Percentiles rank a stretch among this genome's conserved stretches.
Evolutionary conservation across 2,797 vertebrate genomes (phyloP).

Genomic region (Pipistrellus kuhlii): DNA sequence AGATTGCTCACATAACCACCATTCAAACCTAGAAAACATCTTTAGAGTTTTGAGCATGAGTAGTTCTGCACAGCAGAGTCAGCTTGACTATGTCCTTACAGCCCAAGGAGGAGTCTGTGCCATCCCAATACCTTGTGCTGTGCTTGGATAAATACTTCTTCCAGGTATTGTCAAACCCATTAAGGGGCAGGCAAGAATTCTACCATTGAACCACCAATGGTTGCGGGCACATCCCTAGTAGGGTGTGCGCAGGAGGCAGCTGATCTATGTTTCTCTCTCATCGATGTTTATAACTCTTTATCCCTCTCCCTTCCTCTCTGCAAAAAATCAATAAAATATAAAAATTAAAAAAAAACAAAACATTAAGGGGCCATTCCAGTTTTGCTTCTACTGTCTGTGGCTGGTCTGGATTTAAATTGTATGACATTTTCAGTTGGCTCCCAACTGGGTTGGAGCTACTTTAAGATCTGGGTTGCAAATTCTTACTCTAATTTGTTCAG

Average conservation of each 20-base stretch:
- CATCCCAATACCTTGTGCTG: neutral
- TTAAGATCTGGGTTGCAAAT: neutral
- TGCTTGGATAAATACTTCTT: neutral
- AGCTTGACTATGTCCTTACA: neutral
- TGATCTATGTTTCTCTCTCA: too few relatives aligned
- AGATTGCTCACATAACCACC: neutral
- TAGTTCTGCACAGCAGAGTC: neutral
- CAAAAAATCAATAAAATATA: too few relatives aligned
- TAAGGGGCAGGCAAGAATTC: neutral
- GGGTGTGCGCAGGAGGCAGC: too few relatives aligned
- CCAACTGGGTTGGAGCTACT: neutral
- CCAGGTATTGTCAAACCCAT: neutral
- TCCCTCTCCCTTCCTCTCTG: too few relatives aligned
- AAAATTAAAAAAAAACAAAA: neutral
- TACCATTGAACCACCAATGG: too few relatives aligned
- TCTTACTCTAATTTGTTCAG: neutral
- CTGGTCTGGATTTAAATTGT: neutral
- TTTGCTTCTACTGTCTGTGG: neutral
- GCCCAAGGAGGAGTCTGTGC: neutral
- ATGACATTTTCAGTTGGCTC: neutral
- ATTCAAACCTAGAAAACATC: neutral
- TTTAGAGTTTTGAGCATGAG: neutral
- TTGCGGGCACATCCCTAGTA: too few relatives aligned
- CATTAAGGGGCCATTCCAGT: neutral
- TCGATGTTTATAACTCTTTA: too few relatives aligned